These are phyloP conservation scores for Mesocricetus auratus DNA, from an alignment of 2,113 vertebrate genomes.

Conservation along the genomic window DNA sequence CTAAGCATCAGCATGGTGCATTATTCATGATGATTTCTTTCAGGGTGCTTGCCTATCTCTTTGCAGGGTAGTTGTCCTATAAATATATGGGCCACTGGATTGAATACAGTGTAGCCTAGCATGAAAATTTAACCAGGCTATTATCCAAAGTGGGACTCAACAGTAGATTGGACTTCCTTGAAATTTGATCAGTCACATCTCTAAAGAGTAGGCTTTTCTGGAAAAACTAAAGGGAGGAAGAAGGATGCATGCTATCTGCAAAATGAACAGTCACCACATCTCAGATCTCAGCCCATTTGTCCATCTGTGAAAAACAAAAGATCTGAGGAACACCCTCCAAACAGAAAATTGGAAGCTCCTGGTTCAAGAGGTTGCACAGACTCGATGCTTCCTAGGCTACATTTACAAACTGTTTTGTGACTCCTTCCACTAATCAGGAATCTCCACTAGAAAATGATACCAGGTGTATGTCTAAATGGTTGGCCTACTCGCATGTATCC, in stretches of 20 bases:
- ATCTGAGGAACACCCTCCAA: background rate
- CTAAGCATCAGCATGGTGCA: background rate
- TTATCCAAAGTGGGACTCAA: constrained; percentile 41
- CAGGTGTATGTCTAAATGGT: constrained; percentile 41
- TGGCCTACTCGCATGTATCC: constrained; percentile 59
- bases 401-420: constrained; percentile 45
- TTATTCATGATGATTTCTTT: background rate
- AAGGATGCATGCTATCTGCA: background rate
- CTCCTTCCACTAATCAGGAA: constrained; percentile 34
- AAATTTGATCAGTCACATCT: constrained; percentile 53
- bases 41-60: background rate
- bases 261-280: background rate
- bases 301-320: background rate
- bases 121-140: constrained; percentile 32
- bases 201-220: constrained; percentile 58
- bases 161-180: constrained; percentile 7
- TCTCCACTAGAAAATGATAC: constrained; percentile 73
- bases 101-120: background rate
- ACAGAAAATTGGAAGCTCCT: background rate
- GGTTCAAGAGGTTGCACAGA: background rate
- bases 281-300: constrained; percentile 9
- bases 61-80: background rate
- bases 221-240: background rate
- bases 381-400: background rate
- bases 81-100: background rate